Evolutionary conservation across 2,888 invertebrate genomes (phyloP).

Genomic region (Cheilosia scutellata): DNA sequence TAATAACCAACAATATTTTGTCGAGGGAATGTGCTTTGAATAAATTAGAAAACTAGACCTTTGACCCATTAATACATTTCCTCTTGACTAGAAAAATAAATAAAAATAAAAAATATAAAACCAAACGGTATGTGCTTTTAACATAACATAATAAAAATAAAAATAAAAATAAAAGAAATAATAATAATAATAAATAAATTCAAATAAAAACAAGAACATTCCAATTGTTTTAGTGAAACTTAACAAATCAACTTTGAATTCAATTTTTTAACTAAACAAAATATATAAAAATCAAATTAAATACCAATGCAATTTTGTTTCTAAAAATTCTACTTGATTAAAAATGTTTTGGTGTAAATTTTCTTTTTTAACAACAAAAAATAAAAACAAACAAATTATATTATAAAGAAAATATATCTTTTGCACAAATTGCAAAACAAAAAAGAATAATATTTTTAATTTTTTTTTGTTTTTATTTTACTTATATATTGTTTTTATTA

Average conservation of each 20-base stretch:
- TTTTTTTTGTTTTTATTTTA: slow-evolving; percentile 23
- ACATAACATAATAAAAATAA: slow-evolving; percentile 30
- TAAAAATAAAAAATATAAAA: slow-evolving; percentile 1
- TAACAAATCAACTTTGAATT: slow-evolving; percentile 20
- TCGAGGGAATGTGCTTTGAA: slow-evolving; percentile 21
- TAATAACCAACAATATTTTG: slow-evolving; percentile 30
- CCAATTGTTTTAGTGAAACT: slow-evolving; percentile 63
- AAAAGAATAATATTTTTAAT: slow-evolving; percentile 6
- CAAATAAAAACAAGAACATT: slow-evolving; percentile 38
- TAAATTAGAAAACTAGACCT: slow-evolving; percentile 22
- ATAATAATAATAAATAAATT: slow-evolving; percentile 12
- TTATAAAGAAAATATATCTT: slow-evolving; percentile 36
- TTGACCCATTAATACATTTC: slow-evolving; percentile 74
- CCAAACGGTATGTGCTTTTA: slow-evolving; percentile 47
- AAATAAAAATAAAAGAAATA: slow-evolving; percentile 15
- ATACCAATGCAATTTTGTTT: slow-evolving; percentile 68
- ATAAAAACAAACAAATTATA: slow-evolving; percentile 24
- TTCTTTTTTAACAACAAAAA: slow-evolving; percentile 24
- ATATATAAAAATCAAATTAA: slow-evolving; percentile 52
- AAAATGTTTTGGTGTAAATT: slow-evolving; percentile 45
- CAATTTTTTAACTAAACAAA: slow-evolving; percentile 61
- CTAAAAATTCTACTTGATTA: slow-evolving; percentile 38
- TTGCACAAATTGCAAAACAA: slow-evolving; percentile 69
- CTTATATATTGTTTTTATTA: slow-evolving; percentile 23
- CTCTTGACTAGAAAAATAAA: slow-evolving; percentile 50